Percentiles rank a stretch among this genome's conserved stretches.
These are phyloP conservation scores for Drosophila acutilabella DNA, from an alignment of 2,888 invertebrate species.

Conservation along the genomic window DNA sequence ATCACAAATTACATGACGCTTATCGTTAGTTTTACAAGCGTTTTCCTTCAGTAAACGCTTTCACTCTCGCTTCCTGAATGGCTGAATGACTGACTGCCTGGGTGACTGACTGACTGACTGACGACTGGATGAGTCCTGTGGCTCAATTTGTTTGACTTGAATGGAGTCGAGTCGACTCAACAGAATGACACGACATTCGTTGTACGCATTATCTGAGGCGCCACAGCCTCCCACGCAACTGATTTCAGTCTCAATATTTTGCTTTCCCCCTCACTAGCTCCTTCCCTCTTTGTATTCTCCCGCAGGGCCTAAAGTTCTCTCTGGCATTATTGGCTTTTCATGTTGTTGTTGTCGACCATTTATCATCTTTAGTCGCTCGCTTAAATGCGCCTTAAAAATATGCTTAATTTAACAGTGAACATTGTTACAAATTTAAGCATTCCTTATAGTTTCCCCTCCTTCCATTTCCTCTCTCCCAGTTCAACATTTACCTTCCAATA, in stretches of 20 bases:
- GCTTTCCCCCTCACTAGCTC: neutral
- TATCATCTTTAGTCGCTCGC: conserved; percentile 68
- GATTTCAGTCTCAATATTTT: conserved; percentile 52
- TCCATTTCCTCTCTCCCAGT: neutral
- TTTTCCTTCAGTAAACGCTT: conserved; percentile 47
- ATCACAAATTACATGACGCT: conserved; percentile 67
- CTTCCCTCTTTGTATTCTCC: neutral
- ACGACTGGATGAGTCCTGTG: conserved; percentile 22
- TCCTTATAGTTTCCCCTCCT: neutral
- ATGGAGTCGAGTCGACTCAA: conserved; percentile 12
- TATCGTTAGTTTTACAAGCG: conserved; percentile 71
- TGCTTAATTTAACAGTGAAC: conserved; percentile 55
- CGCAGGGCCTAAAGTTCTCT: neutral
- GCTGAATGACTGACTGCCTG: conserved; percentile 27
- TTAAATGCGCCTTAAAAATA: conserved; percentile 64
- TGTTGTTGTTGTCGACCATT: conserved; percentile 55
- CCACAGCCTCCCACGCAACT: conserved; percentile 41
- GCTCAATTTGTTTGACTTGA: conserved; percentile 26
- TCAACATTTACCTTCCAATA: conserved; percentile 1
- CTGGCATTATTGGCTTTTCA: conserved; percentile 49
- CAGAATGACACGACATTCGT: conserved; percentile 41
- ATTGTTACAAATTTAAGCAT: conserved; percentile 13
- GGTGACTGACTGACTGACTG: conserved; percentile 18
- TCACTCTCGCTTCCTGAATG: conserved; percentile 6
- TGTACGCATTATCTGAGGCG: conserved; percentile 50